Conservation (phyloP, 2,888 invertebrate genomes). For the Hedya salicella region DNA sequence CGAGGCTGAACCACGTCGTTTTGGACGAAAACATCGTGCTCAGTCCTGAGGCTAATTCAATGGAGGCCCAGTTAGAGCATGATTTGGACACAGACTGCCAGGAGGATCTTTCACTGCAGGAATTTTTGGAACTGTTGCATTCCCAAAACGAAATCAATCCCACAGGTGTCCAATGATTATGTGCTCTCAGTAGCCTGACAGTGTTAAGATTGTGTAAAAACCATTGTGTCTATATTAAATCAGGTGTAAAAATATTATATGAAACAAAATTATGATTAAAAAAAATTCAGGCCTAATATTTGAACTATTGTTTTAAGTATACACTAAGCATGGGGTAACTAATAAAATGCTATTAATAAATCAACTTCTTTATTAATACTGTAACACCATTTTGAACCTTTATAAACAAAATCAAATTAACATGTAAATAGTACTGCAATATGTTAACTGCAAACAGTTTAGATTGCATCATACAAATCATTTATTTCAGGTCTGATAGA, state of each 20-base stretch:
- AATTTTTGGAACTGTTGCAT: slow-evolving; percentile 79
- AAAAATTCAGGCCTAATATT: slow-evolving; percentile 37
- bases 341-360: slow-evolving; percentile 31
- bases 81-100: slow-evolving; percentile 82
- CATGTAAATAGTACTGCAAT: not conserved
- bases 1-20: slow-evolving; percentile 80
- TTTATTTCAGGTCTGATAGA: slow-evolving; percentile 70
- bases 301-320: slow-evolving; percentile 34
- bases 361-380: slow-evolving; percentile 25
- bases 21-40: slow-evolving; percentile 80
- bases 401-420: slow-evolving; percentile 20
- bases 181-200: slow-evolving; percentile 46
- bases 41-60: slow-evolving; percentile 79
- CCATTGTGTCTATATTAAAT: slow-evolving; percentile 68
- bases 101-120: slow-evolving; percentile 80
- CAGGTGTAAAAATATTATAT: slow-evolving; percentile 62
- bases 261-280: slow-evolving; percentile 28
- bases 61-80: slow-evolving; percentile 80
- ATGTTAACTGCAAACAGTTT: slow-evolving; percentile 45
- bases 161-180: slow-evolving; percentile 70
- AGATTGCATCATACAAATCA: slow-evolving; percentile 78
- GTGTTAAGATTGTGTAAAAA: slow-evolving; percentile 67
- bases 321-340: slow-evolving; percentile 24
- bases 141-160: slow-evolving; percentile 76
- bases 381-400: not conserved